Base-by-base conservation (phyloP, 2,888 invertebrate genomes). In the Melanostoma scalare region DNA sequence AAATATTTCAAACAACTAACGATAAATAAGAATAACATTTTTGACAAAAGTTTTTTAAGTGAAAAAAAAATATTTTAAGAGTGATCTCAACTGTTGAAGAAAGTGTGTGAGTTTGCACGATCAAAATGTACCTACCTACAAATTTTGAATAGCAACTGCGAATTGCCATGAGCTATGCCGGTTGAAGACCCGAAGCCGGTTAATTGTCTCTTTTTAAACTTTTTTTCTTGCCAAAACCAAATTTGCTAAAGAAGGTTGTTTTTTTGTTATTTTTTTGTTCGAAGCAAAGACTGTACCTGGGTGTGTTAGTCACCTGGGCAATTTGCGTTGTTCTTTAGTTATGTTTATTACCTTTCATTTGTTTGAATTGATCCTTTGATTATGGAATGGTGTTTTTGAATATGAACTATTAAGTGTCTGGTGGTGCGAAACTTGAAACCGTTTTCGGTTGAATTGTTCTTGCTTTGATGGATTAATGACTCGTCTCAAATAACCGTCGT, bases 351-450 rank as follows among this genome's bases (percentile, higher is more conserved):
- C 48, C 48, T 31, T 58, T 52, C 10, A 3, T 6, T 46, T 46
- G 10, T 8, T 42, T 42, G 20, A 35, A 61, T 48, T 63, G 50
- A 63, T 61, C 46, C 35, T 35, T 30, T 6, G 69, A 35, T 46
- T 53, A 31, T 38, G 33, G 4, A 38, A 46, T 33, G 44, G 55
- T 10, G n/a, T 46, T 68, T 33, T 52, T 31, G 63, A 56, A 36
- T 36, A 53, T 30, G 46, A 35, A 72, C 38, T 44, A 46, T 36
- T 52, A 20, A 38, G 20, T 38, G 50, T 53, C 44, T 31, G 8
- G 35, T 38, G 30, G 33, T 75, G 65, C 76, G 80, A 71, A 80
- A 80, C 76, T 76, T 53, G 80, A 80, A 42, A 71, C 63, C 20
- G 42, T 63, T 71, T 71, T 73, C 53, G 40, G 46, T 55, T 79